phyloP scores from a whole-genome alignment of 1,140 invertebrate genomes.

The Ceratosolen solmsi region DNA sequence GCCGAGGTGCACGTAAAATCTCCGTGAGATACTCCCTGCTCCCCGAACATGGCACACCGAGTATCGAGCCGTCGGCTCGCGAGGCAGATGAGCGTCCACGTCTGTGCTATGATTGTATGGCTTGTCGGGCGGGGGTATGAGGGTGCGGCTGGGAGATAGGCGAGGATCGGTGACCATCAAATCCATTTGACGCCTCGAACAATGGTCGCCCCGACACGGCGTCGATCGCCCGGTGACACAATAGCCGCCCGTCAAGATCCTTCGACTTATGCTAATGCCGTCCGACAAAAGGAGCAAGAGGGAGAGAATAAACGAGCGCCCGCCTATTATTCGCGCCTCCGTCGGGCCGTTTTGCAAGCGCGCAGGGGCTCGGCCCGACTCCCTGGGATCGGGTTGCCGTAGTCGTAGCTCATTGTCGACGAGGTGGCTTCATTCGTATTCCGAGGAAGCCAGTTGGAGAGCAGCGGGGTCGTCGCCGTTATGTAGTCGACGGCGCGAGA shows the following conservation, averaged over 20 bases:
- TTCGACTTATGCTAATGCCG: constrained; percentile 42
- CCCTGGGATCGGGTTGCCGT: too few relatives aligned
- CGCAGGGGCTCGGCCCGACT: not conserved
- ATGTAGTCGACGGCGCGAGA: constrained; percentile 41
- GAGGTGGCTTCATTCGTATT: too few relatives aligned
- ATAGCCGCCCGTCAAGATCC: constrained; percentile 32
- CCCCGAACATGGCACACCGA: too few relatives aligned
- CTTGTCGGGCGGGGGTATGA: not conserved
- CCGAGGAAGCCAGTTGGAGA: too few relatives aligned
- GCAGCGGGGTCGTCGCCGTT: not conserved
- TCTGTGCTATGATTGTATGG: not conserved
- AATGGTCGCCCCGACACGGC: not conserved
- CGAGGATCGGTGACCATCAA: not conserved
- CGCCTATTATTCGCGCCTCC: constrained; percentile 15
- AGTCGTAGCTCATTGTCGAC: too few relatives aligned
- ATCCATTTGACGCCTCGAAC: constrained; percentile 4
- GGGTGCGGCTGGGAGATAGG: not conserved
- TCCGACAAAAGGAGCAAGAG: not conserved
- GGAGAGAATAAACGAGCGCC: not conserved
- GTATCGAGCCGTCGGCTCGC: not conserved
- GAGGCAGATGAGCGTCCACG: too few relatives aligned
- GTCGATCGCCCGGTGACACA: constrained; percentile 32
- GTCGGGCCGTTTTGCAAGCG: not conserved
- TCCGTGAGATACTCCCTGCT: too few relatives aligned
- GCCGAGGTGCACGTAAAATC: too few relatives aligned